Conservation (phyloP, 2,113 vertebrate genomes). For the rabbit (Oryctolagus cuniculus) region DNA sequence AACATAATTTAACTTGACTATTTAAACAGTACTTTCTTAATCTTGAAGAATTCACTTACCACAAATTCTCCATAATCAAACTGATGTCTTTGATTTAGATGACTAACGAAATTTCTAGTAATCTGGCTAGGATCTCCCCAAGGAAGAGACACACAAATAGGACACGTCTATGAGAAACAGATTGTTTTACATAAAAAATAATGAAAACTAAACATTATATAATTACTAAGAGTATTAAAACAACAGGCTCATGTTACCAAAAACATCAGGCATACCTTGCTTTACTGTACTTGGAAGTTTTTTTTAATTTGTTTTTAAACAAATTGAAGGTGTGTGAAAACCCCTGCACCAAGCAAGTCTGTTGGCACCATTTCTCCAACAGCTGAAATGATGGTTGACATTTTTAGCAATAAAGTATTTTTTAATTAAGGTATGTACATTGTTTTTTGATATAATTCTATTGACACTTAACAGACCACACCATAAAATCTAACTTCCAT, state of each 20-base stretch:
- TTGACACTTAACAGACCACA: neutral
- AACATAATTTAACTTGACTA: conserved; percentile 58
- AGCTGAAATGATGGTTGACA: neutral
- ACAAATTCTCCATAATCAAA: conserved; percentile 91
- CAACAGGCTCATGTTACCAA: conserved; percentile 27
- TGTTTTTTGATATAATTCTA: neutral
- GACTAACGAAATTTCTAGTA: conserved; percentile 91
- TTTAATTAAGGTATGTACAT: neutral
- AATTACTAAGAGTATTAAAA: conserved; percentile 63
- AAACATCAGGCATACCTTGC: conserved; percentile 23
- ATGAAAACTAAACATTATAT: conserved; percentile 36
- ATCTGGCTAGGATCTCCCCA: conserved; percentile 91
- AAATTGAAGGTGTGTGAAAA: neutral
- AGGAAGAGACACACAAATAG: conserved; percentile 92
- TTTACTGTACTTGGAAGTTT: neutral
- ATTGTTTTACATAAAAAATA: conserved; percentile 72
- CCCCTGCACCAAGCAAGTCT: neutral
- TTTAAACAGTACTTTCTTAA: conserved; percentile 70
- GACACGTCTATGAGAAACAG: conserved; percentile 89
- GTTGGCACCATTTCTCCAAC: neutral
- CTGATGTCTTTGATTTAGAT: conserved; percentile 92
- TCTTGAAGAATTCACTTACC: conserved; percentile 87
- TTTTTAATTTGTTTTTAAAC: neutral
- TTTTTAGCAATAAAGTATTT: conserved; percentile 6
- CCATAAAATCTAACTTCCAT: neutral